Evolutionary conservation across 2,797 vertebrate species (phyloP).

Genomic region (Gallirallus australis): DNA sequence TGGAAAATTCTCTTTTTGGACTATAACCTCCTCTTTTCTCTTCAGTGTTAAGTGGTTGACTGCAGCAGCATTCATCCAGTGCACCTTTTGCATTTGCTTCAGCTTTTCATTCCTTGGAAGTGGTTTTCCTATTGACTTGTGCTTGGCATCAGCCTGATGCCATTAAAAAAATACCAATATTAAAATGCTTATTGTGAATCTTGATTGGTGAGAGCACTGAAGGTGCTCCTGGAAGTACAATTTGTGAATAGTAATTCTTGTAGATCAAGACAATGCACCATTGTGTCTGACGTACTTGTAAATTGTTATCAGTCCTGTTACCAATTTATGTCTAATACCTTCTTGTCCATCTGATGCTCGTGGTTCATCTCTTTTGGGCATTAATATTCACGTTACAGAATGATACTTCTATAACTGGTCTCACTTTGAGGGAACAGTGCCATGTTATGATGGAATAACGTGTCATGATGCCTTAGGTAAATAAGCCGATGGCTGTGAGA

Average conservation of each 20-base stretch:
- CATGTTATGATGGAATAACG: slow-evolving; percentile 15
- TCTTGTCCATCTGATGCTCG: slow-evolving; percentile 26
- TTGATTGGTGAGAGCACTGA: background rate
- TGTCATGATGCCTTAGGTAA: background rate
- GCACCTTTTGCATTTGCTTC: background rate
- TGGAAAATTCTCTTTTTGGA: background rate
- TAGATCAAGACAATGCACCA: background rate
- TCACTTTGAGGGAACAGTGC: slow-evolving; percentile 11
- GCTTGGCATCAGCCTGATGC: background rate
- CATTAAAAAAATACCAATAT: background rate
- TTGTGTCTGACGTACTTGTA: background rate
- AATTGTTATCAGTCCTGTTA: slow-evolving; percentile 3
- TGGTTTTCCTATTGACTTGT: background rate
- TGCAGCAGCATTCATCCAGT: background rate
- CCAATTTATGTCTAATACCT: background rate
- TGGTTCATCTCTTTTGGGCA: slow-evolving; percentile 21
- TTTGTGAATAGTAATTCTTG: background rate
- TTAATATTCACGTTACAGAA: background rate
- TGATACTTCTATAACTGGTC: background rate
- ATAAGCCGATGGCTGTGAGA: background rate
- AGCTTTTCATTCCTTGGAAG: background rate
- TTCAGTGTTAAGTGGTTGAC: background rate
- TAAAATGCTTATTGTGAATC: background rate
- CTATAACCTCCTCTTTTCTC: background rate
- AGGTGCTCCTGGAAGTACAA: background rate